Conservation (phyloP, 2,113 vertebrate genomes). For the Apodemus speciosus region DNA sequence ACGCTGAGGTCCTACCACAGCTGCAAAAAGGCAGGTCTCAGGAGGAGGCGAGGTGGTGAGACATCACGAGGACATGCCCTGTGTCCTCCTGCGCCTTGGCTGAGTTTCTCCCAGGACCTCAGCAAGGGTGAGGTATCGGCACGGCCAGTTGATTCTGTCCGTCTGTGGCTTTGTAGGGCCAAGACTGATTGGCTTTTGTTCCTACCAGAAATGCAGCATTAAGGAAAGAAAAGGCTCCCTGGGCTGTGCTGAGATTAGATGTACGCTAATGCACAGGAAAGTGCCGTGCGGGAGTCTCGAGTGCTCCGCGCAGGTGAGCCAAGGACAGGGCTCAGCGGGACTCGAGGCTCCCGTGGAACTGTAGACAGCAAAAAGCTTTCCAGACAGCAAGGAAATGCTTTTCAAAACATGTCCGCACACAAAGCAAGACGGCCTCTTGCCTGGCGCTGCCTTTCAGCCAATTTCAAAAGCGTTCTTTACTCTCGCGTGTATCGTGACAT, state of each 20-base stretch:
- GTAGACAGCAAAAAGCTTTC: not conserved
- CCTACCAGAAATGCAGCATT: not conserved
- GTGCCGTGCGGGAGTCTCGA: not conserved
- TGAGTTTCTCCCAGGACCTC: not conserved
- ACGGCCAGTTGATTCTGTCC: accelerated
- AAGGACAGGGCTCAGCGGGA: not conserved
- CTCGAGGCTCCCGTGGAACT: accelerated
- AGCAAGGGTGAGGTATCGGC: accelerated
- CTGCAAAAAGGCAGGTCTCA: not conserved
- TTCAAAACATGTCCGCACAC: not conserved
- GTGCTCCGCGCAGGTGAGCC: accelerated
- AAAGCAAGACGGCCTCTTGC: not conserved
- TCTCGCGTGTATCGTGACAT: not conserved
- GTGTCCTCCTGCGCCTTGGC: not conserved
- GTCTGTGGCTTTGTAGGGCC: too few species aligned
- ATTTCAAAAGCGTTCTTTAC: not conserved
- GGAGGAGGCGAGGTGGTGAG: accelerated
- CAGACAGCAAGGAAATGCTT: not conserved
- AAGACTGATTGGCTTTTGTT: not conserved
- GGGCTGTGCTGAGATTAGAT: not conserved
- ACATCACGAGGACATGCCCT: accelerated
- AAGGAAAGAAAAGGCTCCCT: not conserved
- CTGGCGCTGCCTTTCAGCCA: not conserved
- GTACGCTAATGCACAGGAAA: not conserved
- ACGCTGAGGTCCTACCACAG: too few species aligned